phyloP scores from a whole-genome alignment of 2,113 vertebrate species.

The Sigmodon hispidus region DNA sequence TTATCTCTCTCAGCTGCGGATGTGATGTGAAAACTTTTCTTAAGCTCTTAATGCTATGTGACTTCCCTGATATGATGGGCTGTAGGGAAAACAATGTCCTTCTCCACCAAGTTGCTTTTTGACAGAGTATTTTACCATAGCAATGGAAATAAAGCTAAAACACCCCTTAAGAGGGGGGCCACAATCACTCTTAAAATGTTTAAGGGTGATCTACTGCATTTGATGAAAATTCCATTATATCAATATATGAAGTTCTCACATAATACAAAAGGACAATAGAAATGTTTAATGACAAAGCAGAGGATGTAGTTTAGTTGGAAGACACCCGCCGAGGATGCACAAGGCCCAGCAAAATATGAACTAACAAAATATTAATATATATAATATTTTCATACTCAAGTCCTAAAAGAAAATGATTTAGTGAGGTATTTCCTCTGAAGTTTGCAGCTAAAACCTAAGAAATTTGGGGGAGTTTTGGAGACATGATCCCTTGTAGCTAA shows the following conservation, averaged over 20 bases:
- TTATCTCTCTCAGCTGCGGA: neutral
- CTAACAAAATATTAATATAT: neutral
- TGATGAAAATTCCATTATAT: neutral
- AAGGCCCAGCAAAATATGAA: neutral
- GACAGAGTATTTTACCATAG: neutral
- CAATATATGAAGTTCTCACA: neutral
- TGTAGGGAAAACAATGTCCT: neutral
- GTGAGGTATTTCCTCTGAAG: neutral
- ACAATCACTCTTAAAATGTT: neutral
- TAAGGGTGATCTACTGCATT: neutral
- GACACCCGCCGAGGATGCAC: too few species aligned
- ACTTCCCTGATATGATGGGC: neutral
- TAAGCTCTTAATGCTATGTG: neutral
- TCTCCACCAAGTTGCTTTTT: neutral
- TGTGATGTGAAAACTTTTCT: neutral
- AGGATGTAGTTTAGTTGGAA: neutral
- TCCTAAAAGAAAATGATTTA: neutral
- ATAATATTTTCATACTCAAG: neutral
- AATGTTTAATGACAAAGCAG: neutral
- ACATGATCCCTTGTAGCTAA: neutral
- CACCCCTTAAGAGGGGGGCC: neutral
- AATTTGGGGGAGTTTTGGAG: too few species aligned
- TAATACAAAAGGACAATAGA: neutral
- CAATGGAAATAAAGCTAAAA: neutral
- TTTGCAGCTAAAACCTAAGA: neutral